These are phyloP conservation scores for Colaptes auratus DNA, from an alignment of 2,113 vertebrate genomes.

Conservation along the genomic window DNA sequence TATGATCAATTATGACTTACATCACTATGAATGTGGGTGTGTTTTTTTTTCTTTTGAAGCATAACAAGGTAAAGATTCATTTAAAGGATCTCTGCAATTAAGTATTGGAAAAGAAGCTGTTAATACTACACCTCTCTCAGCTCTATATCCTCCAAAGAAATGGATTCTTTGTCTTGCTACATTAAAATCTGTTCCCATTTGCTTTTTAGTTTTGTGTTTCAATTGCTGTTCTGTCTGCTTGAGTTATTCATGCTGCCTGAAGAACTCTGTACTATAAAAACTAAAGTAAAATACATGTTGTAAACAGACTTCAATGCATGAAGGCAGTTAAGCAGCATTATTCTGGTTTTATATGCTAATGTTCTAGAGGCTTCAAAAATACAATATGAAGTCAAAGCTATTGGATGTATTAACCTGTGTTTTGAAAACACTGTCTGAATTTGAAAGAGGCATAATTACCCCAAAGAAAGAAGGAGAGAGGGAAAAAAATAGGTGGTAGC, in stretches of 20 bases:
- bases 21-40: not conserved
- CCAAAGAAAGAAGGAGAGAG: not conserved
- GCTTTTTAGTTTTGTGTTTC: constrained; percentile 30
- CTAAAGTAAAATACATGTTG: constrained; percentile 17
- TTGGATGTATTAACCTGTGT: constrained; percentile 9
- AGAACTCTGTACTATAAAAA: not conserved
- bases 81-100: constrained; percentile 26
- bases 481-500: not conserved
- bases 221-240: not conserved
- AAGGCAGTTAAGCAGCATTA: not conserved
- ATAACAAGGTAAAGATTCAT: not conserved
- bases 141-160: not conserved
- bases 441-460: constrained; percentile 17
- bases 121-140: not conserved
- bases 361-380: constrained; percentile 35
- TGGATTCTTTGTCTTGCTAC: not conserved
- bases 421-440: constrained; percentile 48
- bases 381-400: constrained; percentile 26
- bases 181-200: constrained; percentile 16
- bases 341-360: constrained; percentile 1
- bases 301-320: constrained; percentile 28
- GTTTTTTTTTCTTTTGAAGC: constrained; percentile 23
- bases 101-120: not conserved
- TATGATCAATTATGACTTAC: constrained; percentile 68
- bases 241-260: constrained; percentile 26